Evolutionary conservation across 2,797 vertebrate species (phyloP).

Genomic region (Rhynchotus rufescens): DNA sequence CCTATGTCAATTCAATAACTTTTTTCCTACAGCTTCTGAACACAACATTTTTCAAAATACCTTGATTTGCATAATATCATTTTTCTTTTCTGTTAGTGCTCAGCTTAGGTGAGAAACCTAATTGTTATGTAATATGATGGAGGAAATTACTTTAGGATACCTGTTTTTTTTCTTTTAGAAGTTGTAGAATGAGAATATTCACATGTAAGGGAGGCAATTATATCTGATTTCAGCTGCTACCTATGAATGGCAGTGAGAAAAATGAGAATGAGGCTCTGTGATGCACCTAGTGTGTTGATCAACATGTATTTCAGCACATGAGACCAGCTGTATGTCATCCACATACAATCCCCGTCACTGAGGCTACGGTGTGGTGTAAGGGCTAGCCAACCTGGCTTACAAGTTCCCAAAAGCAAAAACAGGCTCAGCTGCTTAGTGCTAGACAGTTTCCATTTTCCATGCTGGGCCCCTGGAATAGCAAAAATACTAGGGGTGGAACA

Average conservation of each 20-base stretch:
- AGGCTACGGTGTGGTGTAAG: neutral
- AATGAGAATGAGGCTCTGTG: neutral
- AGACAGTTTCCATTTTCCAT: neutral
- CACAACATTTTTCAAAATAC: neutral
- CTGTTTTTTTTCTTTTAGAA: constrained; percentile 4
- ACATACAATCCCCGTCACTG: neutral
- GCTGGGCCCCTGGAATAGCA: neutral
- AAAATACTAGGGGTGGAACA: neutral
- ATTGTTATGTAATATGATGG: neutral
- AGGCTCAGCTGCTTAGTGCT: neutral
- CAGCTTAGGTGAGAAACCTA: neutral
- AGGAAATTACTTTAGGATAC: neutral
- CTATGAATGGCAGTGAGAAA: neutral
- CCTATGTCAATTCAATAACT: neutral
- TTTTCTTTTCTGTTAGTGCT: neutral
- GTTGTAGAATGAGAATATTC: neutral
- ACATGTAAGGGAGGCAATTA: neutral
- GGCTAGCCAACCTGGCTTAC: neutral
- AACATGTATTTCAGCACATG: neutral
- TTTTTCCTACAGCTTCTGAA: neutral
- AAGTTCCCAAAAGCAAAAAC: neutral
- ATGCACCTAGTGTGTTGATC: too few species aligned
- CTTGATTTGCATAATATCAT: neutral
- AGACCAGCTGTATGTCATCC: neutral
- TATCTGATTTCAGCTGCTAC: neutral